These are phyloP conservation scores for Spodoptera frugiperda DNA, from an alignment of 1,140 invertebrate genomes.

Conservation along the genomic window DNA sequence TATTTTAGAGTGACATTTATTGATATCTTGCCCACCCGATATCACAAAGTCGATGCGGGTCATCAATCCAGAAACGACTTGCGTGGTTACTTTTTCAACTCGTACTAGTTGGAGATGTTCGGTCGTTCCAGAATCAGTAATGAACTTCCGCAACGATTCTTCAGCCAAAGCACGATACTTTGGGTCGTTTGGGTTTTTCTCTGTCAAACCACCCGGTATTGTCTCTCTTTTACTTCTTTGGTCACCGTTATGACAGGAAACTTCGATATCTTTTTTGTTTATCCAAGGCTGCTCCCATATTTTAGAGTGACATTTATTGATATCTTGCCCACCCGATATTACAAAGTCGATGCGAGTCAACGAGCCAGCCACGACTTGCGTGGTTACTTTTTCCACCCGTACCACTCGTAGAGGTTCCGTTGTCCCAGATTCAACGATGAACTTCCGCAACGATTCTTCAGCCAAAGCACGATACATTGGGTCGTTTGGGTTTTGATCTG, in stretches of 20 bases:
- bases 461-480: not conserved
- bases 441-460: slow-evolving; percentile 12
- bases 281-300: not conserved
- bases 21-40: not conserved
- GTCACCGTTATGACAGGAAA: not conserved
- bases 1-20: not conserved
- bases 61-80: not conserved
- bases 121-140: not conserved
- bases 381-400: not conserved
- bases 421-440: not conserved
- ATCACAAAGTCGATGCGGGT: slow-evolving; percentile 13
- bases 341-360: slow-evolving; percentile 15
- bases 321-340: not conserved
- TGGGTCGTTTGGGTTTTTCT: not conserved
- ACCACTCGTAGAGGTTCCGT: not conserved
- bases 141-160: slow-evolving; percentile 4
- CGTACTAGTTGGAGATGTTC: not conserved
- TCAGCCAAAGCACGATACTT: not conserved
- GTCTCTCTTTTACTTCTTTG: not conserved
- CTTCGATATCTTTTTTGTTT: slow-evolving; percentile 3
- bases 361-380: not conserved
- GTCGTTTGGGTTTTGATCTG: not conserved
- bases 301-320: slow-evolving; percentile 1
- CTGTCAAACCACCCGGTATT: not conserved
- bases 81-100: not conserved